Conservation (phyloP, 2,797 vertebrate species). For the Bryconaethiops microstoma region DNA sequence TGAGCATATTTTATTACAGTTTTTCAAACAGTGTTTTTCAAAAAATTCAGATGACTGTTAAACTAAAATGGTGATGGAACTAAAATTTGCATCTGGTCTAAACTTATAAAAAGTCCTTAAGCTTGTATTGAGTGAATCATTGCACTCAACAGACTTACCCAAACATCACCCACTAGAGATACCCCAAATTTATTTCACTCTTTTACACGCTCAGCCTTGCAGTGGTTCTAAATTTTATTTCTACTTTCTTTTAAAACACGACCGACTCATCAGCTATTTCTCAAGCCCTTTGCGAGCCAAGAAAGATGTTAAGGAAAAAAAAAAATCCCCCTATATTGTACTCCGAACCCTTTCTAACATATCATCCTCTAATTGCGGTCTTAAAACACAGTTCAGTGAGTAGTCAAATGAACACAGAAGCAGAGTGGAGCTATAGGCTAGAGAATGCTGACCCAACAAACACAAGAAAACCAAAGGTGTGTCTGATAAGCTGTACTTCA, state of each 20-base stretch:
- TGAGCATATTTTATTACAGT: conserved; percentile 4
- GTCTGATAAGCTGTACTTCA: neutral
- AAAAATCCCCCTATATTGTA: neutral
- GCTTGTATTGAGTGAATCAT: neutral
- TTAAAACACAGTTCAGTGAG: neutral
- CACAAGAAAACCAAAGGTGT: neutral
- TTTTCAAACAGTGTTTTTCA: neutral
- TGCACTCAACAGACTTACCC: neutral
- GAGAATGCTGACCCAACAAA: neutral
- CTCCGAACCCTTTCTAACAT: neutral
- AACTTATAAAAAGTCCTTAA: neutral
- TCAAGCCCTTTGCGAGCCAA: neutral
- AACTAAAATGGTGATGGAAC: neutral
- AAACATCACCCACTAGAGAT: too few species aligned
- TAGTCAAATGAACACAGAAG: neutral
- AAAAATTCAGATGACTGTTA: neutral
- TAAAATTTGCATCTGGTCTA: neutral
- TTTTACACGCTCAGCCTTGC: neutral
- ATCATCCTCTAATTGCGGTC: neutral
- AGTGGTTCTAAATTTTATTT: neutral
- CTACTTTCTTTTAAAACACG: neutral
- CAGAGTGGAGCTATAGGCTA: neutral
- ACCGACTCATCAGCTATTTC: neutral
- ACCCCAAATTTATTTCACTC: neutral
- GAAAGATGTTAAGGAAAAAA: neutral